These are phyloP conservation scores for Thysanoteuthis rhombus DNA, from an alignment of 2,888 invertebrate genomes.

Conservation along the genomic window DNA sequence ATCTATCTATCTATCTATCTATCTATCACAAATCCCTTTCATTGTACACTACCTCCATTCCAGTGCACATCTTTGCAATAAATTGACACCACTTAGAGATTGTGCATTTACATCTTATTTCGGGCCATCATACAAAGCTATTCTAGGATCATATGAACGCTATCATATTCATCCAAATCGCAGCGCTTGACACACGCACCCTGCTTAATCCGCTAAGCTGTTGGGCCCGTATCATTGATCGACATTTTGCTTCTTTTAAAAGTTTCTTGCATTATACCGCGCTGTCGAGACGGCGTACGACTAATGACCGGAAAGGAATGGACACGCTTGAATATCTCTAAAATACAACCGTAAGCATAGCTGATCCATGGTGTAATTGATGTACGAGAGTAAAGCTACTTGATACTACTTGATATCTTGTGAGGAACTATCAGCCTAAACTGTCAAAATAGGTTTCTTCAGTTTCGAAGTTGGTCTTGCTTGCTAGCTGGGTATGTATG, in stretches of 20 bases:
- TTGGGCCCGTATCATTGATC: not conserved
- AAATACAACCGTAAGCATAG: not conserved
- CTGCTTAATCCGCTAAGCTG: not conserved
- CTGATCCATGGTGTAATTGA: not conserved
- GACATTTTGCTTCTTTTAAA: not conserved
- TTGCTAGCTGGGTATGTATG: too few species aligned
- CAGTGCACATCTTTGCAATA: not conserved
- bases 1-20: too few species aligned
- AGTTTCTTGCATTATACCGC: not conserved
- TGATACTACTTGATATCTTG: too few species aligned
- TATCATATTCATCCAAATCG: not conserved
- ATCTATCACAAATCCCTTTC: too few species aligned
- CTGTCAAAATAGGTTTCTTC: too few species aligned
- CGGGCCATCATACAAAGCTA: not conserved
- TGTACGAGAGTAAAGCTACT: too few species aligned
- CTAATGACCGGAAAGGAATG: not conserved
- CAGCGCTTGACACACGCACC: not conserved
- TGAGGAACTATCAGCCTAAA: too few species aligned
- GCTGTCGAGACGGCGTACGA: not conserved
- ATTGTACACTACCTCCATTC: not conserved
- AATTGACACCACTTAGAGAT: not conserved
- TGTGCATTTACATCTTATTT: not conserved
- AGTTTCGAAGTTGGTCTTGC: too few species aligned
- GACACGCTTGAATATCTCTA: not conserved
- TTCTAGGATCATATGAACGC: not conserved